Conservation (phyloP, 2,797 vertebrate genomes). For the Eidolon dupreanum region DNA sequence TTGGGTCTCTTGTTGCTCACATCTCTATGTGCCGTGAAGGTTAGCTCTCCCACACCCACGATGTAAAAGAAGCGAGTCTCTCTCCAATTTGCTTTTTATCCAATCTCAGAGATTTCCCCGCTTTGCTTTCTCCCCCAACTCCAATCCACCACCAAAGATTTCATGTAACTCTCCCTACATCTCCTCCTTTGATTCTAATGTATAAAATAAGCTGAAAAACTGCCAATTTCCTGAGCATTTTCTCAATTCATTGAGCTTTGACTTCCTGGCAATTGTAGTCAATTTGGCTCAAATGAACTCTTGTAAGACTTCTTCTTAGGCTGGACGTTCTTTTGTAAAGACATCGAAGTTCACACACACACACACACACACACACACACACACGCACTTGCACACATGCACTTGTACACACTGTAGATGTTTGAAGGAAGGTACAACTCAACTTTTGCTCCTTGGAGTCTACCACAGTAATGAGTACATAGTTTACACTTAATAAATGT, state of each 20-base stretch:
- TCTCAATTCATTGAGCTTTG: not conserved
- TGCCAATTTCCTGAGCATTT: not conserved
- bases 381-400: no score
- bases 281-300: not conserved
- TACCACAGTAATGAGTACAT: not conserved
- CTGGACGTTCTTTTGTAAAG: not conserved
- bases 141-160: not conserved
- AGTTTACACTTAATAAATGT: slow-evolving; percentile 53
- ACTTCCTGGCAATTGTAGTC: not conserved
- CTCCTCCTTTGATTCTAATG: not conserved
- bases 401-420: fast-evolving
- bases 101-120: no score
- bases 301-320: not conserved
- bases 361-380: not conserved
- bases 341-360: not conserved
- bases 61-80: no score
- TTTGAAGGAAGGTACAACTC: not conserved
- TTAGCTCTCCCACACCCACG: no score
- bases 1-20: no score
- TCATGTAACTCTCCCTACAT: not conserved
- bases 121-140: no score
- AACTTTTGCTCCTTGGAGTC: not conserved
- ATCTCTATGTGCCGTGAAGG: no score
- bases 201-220: not conserved
- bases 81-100: no score